Evolutionary conservation across 2,888 invertebrate species (phyloP), one percentile per base, ranked within the genome.

Genomic region (Capitulum mitella): DNA sequence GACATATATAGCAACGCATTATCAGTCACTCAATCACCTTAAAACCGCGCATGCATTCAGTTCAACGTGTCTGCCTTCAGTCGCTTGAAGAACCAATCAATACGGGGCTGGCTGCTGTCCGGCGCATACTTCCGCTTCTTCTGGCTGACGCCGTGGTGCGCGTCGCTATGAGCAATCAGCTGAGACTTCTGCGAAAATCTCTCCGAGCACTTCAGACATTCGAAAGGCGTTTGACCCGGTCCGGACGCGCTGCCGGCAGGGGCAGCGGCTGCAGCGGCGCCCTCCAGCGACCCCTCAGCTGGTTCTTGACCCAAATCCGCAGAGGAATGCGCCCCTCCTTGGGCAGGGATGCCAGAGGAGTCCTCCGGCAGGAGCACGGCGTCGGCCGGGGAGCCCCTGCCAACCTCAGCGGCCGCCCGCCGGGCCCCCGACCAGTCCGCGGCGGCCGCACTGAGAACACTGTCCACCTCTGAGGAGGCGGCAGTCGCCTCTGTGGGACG

Each of bases 51-150:
- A n/a, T n/a, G n/a, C n/a, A 12, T 43, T 43, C 43, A 43, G 43
- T 43, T 12, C 5, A 43, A 5, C 5, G 43, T 43, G 5, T 70
- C 70, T 22, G 40, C 37, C 12, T 70, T 70, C 26, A 37, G 40
- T 6, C 70, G 70, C 70, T 70, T 70, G 70, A 70, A 70, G 22
- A 70, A 70, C 40, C 40, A 37, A 26, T 70, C 70, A 10, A 70
- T 70, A 40, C 70, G 70, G 12, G 70, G 70, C 22, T 70, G 70
- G 12, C 34, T 26, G 8, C 19, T 26, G 8, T 70, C 70, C 37
- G 40, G 26, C 1, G 29, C 8, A 22, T 10, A 8, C 40, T 37
- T 26, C 8, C 70, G 37, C 26, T 70, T 70, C 3, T 26, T 40
- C n/a, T n/a, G n/a, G 40, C 37, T 37, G 3, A 2, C 22, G 40